Evolutionary conservation across 2,797 vertebrate genomes (phyloP), one percentile per base, ranked within the genome.

Genomic region (Urosaurus nigricauda): DNA sequence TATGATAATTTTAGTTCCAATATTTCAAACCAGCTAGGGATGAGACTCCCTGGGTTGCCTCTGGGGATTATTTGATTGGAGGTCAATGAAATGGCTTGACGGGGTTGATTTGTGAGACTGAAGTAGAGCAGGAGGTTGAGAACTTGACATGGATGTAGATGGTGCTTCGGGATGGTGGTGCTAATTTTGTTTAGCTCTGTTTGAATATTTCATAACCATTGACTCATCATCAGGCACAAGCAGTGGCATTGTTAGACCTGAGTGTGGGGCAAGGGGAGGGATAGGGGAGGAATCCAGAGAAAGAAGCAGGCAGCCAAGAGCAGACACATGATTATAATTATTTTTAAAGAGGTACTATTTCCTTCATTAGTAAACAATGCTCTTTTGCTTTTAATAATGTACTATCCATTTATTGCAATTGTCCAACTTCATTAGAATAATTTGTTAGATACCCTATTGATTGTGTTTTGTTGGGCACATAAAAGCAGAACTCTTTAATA

Each of bases 101-200:
- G 93, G 94, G 90, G 89, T 91, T 93, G 94, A 91, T 94, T 95
- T 94, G 94, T 91, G 95, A 95, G 94, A 65, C 86, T 80, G 90
- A 91, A 89, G 90, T 82, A 60, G 90, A 90, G 88, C 90, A 93
- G 89, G 63, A 91, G 90, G 92, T 92, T 93, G 89, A 90, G 89
- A 91, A 90, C 7, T 93, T 94, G 92, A 93, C 94, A 92, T 92
- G 89, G 93, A 94, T 90, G 88, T 87, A 89, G 94, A 91, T 89
- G 84, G 89, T 87, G 17, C 16, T 73, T 89, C 40, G 0, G 82
- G 91, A 85, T 58, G 89, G 92, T 84, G 89, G 86, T 88, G 68
- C 75, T 87, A 56, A 80, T 92, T 94, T 92, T 92, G 53, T 92
- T 94, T 78, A 94, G 91, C 90, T 94, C 90, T 90, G 92, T 91